Conservation (phyloP, 2,113 vertebrate species). For the Leuciscus idus region DNA sequence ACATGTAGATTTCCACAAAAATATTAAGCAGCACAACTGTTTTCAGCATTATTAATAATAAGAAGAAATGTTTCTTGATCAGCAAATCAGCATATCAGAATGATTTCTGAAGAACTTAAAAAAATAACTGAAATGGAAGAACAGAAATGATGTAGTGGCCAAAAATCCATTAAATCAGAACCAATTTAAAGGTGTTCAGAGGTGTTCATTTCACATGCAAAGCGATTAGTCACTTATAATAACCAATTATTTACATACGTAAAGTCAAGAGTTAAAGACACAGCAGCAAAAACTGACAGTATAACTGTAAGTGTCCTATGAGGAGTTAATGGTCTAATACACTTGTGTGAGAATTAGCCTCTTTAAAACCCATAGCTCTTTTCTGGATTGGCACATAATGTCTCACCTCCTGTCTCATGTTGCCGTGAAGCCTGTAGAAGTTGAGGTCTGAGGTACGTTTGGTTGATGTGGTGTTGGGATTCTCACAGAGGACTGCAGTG, state of each 20-base stretch:
- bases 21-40: too few species aligned
- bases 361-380: too few species aligned
- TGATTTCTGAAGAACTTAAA: neutral
- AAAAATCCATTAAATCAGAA: neutral
- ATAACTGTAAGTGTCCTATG: neutral
- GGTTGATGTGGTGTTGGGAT: slow-evolving; percentile 25
- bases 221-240: neutral
- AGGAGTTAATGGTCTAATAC: neutral
- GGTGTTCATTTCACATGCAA: too few species aligned
- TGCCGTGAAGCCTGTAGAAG: slow-evolving; percentile 88
- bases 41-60: too few species aligned
- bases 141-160: neutral
- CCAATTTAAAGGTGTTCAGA: too few species aligned
- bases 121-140: neutral
- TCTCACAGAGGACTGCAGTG: slow-evolving; percentile 75
- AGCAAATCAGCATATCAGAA: neutral
- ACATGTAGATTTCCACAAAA: too few species aligned
- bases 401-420: slow-evolving; percentile 92
- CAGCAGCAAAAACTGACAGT: neutral
- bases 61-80: neutral
- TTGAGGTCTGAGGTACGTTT: slow-evolving; percentile 57
- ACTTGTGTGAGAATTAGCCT: too few species aligned
- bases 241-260: neutral
- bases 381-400: neutral
- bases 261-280: neutral